These are phyloP conservation scores for Lepidurus arcticus DNA, from an alignment of 1,140 invertebrate genomes.

Conservation along the genomic window DNA sequence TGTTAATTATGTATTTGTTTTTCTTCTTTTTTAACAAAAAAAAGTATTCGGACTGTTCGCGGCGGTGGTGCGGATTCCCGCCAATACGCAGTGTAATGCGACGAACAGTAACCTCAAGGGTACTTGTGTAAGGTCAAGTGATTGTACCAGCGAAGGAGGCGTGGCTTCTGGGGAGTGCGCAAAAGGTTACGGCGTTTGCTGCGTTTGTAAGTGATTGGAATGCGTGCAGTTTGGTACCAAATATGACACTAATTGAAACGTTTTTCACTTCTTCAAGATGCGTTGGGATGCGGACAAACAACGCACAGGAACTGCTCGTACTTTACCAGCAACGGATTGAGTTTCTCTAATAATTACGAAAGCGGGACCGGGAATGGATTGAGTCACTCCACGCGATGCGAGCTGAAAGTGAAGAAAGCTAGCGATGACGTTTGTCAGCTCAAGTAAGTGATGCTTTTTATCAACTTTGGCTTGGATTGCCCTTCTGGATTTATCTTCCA, in stretches of 20 bases:
- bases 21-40: background rate
- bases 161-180: constrained; percentile 67
- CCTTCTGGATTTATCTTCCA: too few relatives aligned
- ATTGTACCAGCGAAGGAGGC: constrained; percentile 62
- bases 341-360: constrained; percentile 66
- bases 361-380: background rate
- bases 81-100: constrained; percentile 3
- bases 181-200: constrained; percentile 66
- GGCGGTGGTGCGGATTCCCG: background rate
- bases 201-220: constrained; percentile 56
- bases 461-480: too few relatives aligned
- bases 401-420: constrained; percentile 68
- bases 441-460: constrained; percentile 50
- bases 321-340: constrained; percentile 62
- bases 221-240: background rate
- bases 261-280: constrained; percentile 49
- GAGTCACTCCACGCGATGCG: constrained; percentile 49
- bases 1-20: background rate
- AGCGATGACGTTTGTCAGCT: constrained; percentile 72
- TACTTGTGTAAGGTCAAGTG: constrained; percentile 60
- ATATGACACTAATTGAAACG: constrained; percentile 1
- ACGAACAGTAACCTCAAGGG: constrained; percentile 49
- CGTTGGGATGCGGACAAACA: constrained; percentile 59
- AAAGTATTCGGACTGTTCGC: background rate
- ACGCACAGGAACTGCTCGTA: constrained; percentile 73